Conservation (phyloP, 2,113 vertebrate genomes). For the human (Homo sapiens) region GRCh38 chr6:71521501-71522000, state of each 20-base stretch:
- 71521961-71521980: not conserved
- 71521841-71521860: not conserved
- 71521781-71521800: not conserved
- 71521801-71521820: no score
- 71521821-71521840: no score
- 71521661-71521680: not conserved
- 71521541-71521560: no score
- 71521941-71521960: not conserved
- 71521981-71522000: not conserved
- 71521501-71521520: no score
- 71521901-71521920: not conserved
- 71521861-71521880: not conserved
- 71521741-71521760: not conserved
- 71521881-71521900: not conserved
- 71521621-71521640: not conserved
- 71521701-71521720: not conserved
- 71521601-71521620: not conserved
- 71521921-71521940: not conserved
- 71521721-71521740: not conserved
- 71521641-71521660: not conserved
- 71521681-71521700: no score
- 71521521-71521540: no score
- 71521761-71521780: not conserved
- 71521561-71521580: not conserved
- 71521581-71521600: not conserved